Evolutionary conservation across 2,113 vertebrate species (phyloP).

Genomic region (Apistogramma diplotaenia): DNA sequence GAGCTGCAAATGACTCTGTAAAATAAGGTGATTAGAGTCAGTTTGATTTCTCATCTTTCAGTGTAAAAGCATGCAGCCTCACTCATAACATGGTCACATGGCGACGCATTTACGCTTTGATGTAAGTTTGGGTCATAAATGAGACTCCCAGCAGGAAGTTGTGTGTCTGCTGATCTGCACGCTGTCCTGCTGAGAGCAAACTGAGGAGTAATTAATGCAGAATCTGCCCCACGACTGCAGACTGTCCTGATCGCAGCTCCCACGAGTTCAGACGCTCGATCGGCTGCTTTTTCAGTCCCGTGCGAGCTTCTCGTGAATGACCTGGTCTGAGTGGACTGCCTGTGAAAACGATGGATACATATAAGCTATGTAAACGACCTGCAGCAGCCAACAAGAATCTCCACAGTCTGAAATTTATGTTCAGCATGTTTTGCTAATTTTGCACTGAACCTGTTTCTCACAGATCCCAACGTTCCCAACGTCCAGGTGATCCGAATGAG

Average conservation of each 20-base stretch:
- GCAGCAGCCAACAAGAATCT: not conserved
- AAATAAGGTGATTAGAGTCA: too few relatives aligned
- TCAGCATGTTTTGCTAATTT: not conserved
- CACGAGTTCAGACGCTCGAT: not conserved
- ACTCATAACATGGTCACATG: too few relatives aligned
- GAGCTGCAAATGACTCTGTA: too few relatives aligned
- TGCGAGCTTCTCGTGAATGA: not conserved
- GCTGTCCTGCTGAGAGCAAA: conserved; percentile 2
- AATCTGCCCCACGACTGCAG: conserved; percentile 27
- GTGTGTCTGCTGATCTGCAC: not conserved
- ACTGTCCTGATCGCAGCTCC: conserved; percentile 44
- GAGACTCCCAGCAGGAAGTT: not conserved
- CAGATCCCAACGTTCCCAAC: conserved; percentile 83
- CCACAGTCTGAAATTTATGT: not conserved
- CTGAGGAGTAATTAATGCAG: conserved; percentile 50
- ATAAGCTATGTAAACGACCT: not conserved
- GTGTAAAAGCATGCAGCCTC: too few relatives aligned
- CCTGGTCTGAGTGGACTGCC: too few relatives aligned
- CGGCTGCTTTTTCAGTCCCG: not conserved
- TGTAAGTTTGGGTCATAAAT: too few relatives aligned
- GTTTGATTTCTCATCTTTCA: too few relatives aligned
- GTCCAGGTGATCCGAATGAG: conserved; percentile 89
- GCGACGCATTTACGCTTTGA: too few relatives aligned
- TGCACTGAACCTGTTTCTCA: not conserved
- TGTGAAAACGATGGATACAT: not conserved